Base-by-base conservation (phyloP, 1,140 invertebrate genomes). In the Littorina saxatilis region DNA sequence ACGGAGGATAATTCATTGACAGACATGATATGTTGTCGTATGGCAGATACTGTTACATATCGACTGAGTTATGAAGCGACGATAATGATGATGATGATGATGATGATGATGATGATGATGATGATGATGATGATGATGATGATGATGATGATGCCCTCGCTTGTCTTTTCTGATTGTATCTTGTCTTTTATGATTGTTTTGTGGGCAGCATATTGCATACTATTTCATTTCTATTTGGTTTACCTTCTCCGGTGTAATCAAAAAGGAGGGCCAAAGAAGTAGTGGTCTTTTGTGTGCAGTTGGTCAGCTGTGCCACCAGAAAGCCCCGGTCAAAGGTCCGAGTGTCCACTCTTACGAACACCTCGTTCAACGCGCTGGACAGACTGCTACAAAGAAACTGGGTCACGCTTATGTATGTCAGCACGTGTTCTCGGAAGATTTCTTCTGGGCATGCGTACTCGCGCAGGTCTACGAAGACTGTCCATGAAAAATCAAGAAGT, bases 201-300 rank as follows among this genome's bases (percentile, higher is more conserved):
- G n/a, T n/a, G n/a, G n/a, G n/a, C n/a, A n/a, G n/a, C n/a, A n/a
- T n/a, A n/a, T n/a, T n/a, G n/a, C n/a, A n/a, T n/a, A n/a, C n/a
- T n/a, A n/a, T n/a, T n/a, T n/a, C n/a, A n/a, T n/a, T n/a, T n/a
- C n/a, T n/a, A n/a, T n/a, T n/a, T n/a, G n/a, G n/a, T n/a, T n/a
- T 74, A 83, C 82, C 82, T 78, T 78, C 79, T 72, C 82, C 82
- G 23, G 82, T 68, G 23, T 78, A 27, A 61, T 83, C 82, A 68
- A 83, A 83, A 15, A 83, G 43, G 43, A 83, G 37, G 7, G 79
- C 82, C 11, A 83, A 43, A 0, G 82, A 83, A 37, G 52, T 68
- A 27, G 79, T 80, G 17, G 79, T 73, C 35, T 37, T 73, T 52
- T 80, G 70, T 1, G 79, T 39, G 15, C 32, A 23, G 66, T 73